A percentile compares a stretch with the other conserved stretches of the same genome.
phyloP scores from a whole-genome alignment of 2,888 invertebrate genomes.

The Glaucopsyche alexis region DNA sequence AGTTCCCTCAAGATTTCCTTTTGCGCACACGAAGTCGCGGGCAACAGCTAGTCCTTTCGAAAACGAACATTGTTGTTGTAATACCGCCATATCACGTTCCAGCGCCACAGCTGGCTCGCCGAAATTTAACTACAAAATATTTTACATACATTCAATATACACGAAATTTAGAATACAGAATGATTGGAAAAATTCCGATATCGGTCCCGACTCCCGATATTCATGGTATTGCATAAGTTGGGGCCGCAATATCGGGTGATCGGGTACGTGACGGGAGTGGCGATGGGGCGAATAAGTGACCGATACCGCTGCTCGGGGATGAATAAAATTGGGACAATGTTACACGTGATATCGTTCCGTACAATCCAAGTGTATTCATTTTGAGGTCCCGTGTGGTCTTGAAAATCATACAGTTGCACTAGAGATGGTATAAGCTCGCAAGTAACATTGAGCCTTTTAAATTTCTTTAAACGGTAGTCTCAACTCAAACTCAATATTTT shows the following conservation, averaged over 20 bases:
- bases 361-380: too few species aligned
- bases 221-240: constrained; percentile 34
- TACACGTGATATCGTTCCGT: not conserved
- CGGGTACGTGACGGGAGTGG: constrained; percentile 43
- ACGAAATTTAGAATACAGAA: constrained; percentile 24
- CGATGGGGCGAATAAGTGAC: constrained; percentile 31
- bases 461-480: too few species aligned
- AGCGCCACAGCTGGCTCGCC: not conserved
- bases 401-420: too few species aligned
- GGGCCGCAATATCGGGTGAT: constrained; percentile 42
- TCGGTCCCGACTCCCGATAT: not conserved
- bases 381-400: too few species aligned
- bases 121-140: constrained; percentile 4
- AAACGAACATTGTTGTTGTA: not conserved
- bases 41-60: too few species aligned
- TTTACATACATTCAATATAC: not conserved
- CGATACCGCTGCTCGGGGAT: not conserved
- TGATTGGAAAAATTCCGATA: constrained; percentile 11
- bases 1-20: too few species aligned
- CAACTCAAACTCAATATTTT: too few species aligned
- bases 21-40: too few species aligned
- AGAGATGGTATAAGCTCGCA: too few species aligned
- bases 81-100: not conserved
- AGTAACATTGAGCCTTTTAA: too few species aligned
- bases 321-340: not conserved